These are phyloP conservation scores for Eulemur rufifrons DNA, from an alignment of 2,113 vertebrate genomes.

Conservation along the genomic window DNA sequence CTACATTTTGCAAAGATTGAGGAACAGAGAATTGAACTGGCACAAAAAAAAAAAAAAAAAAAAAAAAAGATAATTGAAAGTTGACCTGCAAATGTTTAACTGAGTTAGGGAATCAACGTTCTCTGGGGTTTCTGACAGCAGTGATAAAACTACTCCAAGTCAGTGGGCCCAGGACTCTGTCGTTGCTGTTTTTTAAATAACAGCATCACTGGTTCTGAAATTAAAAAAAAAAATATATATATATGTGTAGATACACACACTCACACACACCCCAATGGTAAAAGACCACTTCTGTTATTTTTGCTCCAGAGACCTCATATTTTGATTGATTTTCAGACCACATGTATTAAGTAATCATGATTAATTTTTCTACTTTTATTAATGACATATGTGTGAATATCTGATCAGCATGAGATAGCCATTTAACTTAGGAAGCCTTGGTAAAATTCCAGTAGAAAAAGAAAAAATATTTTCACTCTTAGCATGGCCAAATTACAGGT, in stretches of 20 bases:
- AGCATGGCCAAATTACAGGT: not conserved
- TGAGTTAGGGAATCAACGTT: not conserved
- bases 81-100: not conserved
- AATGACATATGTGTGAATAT: not conserved
- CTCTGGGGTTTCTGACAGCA: not conserved
- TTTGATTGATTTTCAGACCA: slow-evolving; percentile 47
- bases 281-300: slow-evolving; percentile 27
- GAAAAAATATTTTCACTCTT: slow-evolving; percentile 43
- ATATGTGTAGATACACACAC: too few relatives aligned
- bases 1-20: not conserved
- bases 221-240: too few relatives aligned
- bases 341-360: not conserved
- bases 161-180: not conserved
- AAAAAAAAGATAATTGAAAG: not conserved
- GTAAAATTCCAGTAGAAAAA: slow-evolving; percentile 13
- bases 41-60: not conserved
- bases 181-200: slow-evolving; percentile 23
- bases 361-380: slow-evolving; percentile 13
- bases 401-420: not conserved
- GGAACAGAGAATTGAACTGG: not conserved
- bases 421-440: not conserved
- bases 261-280: not conserved
- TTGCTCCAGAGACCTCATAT: not conserved
- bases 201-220: not conserved
- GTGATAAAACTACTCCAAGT: not conserved